These are phyloP conservation scores for Drosophila parabipectinata DNA, from an alignment of 1,140 invertebrate species.

Conservation along the genomic window DNA sequence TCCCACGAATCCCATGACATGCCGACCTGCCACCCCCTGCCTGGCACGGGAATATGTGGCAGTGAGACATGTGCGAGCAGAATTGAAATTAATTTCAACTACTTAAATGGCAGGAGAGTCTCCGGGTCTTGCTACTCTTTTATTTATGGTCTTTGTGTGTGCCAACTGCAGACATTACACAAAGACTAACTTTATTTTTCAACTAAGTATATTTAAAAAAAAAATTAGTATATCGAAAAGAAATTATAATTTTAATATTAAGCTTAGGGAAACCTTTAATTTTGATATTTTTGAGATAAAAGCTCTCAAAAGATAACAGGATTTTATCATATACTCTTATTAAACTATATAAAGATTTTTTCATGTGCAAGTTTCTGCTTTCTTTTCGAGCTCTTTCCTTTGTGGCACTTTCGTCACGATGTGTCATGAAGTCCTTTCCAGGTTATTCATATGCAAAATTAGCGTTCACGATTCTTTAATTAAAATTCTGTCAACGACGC, in stretches of 20 bases:
- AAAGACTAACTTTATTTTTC: not conserved
- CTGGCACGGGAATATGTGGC: not conserved
- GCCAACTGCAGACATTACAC: constrained; percentile 35
- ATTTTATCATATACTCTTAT: too few species aligned
- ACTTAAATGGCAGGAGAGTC: constrained; percentile 63
- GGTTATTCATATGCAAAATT: constrained; percentile 80
- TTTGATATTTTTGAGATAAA: too few species aligned
- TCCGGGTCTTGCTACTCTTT: constrained; percentile 41
- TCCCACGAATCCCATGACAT: not conserved
- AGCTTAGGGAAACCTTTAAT: not conserved
- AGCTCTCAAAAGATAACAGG: too few species aligned
- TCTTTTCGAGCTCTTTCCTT: constrained; percentile 12
- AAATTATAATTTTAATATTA: not conserved
- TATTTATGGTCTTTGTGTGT: constrained; percentile 70
- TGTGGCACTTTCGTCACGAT: constrained; percentile 20
- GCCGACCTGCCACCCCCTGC: not conserved
- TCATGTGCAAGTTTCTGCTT: not conserved
- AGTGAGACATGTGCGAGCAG: constrained; percentile 42
- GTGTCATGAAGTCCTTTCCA: constrained; percentile 29
- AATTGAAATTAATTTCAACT: constrained; percentile 76
- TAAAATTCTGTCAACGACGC: constrained; percentile 69
- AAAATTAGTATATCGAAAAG: not conserved
- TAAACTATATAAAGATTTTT: not conserved
- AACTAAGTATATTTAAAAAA: not conserved
- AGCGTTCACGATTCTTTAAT: constrained; percentile 76